Conservation (phyloP, 2,797 vertebrate genomes). For the Taeniopygia guttata region DNA sequence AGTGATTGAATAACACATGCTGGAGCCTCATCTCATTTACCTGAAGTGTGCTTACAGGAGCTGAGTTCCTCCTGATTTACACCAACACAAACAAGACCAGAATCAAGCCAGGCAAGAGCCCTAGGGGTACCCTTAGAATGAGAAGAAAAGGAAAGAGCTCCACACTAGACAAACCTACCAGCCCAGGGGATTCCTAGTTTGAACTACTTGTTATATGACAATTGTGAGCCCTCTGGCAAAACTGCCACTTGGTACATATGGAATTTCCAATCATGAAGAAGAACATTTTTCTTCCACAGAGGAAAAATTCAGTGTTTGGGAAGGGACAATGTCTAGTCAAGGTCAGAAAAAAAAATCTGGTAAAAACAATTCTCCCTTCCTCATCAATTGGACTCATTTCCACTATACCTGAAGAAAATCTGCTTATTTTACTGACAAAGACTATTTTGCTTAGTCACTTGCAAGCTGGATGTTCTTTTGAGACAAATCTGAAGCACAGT, state of each 20-base stretch:
- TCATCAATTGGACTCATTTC: background rate
- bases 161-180: background rate
- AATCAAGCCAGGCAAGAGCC: background rate
- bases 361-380: background rate
- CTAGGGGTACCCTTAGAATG: background rate
- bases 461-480: background rate
- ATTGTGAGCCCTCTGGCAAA: background rate
- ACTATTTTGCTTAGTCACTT: background rate
- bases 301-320: background rate
- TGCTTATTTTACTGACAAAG: background rate
- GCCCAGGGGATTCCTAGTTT: background rate
- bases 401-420: background rate
- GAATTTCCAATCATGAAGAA: background rate
- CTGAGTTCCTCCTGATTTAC: background rate
- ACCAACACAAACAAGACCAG: constrained; percentile 1
- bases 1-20: background rate
- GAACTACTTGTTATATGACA: background rate
- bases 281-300: background rate
- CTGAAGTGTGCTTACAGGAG: background rate
- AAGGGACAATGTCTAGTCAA: background rate
- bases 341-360: background rate
- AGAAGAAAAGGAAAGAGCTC: background rate
- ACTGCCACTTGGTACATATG: fast-evolving
- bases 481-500: background rate
- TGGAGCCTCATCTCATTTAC: background rate